Percentiles rank a stretch among this genome's conserved stretches.
Conservation (phyloP, 2,113 vertebrate species). For the Macrotus californicus region DNA sequence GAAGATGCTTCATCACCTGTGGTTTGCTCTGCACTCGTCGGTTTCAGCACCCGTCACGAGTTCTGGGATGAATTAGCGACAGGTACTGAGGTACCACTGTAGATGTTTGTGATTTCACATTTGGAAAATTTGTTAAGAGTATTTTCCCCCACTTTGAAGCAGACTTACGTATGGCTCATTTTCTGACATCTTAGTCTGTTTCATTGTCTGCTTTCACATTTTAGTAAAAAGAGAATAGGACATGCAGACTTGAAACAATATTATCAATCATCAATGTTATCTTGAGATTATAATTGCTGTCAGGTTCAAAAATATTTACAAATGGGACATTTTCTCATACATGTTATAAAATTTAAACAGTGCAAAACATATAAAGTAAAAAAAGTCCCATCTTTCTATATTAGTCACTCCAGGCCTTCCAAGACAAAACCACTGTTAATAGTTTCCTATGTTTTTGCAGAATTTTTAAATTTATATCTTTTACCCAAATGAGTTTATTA, state of each 20-base stretch:
- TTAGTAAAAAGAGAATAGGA: conserved; percentile 15
- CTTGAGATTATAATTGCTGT: neutral
- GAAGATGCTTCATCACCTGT: too few species aligned
- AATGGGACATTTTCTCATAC: neutral
- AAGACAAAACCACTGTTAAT: neutral
- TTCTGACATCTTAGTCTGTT: neutral
- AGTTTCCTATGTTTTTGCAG: neutral
- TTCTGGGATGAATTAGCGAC: too few species aligned
- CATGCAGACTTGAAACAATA: neutral
- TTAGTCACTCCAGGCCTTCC: neutral
- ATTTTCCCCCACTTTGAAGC: neutral
- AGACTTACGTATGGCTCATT: neutral
- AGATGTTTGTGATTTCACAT: neutral
- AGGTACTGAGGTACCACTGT: too few species aligned
- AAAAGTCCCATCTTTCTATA: neutral
- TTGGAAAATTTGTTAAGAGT: neutral
- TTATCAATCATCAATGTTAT: neutral
- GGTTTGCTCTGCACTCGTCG: too few species aligned
- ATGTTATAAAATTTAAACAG: neutral
- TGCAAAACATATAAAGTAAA: neutral
- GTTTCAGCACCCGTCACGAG: too few species aligned
- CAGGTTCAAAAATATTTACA: conserved; percentile 9
- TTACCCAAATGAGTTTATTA: neutral
- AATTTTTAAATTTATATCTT: neutral
- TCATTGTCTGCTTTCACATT: neutral